phyloP scores from a whole-genome alignment of 2,797 vertebrate species.

The Cetoscarus ocellatus region DNA sequence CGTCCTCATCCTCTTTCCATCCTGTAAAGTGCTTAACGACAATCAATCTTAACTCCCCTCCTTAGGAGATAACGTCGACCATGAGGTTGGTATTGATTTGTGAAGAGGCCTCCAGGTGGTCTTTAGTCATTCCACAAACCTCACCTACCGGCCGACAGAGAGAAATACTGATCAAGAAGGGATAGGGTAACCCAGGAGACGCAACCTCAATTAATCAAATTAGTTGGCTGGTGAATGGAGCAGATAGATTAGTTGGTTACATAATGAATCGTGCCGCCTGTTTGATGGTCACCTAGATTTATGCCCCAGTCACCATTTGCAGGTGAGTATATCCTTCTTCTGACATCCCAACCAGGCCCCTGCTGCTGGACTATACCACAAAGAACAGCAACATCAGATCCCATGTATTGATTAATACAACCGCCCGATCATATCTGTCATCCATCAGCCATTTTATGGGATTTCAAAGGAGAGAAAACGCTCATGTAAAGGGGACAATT shows the following conservation, averaged over 20 bases:
- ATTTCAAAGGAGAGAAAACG: slow-evolving; percentile 35
- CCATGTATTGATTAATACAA: slow-evolving; percentile 42
- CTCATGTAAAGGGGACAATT: slow-evolving; percentile 29
- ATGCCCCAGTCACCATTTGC: slow-evolving; percentile 43
- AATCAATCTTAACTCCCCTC: slow-evolving; percentile 82
- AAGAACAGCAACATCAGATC: slow-evolving; percentile 39
- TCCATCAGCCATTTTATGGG: slow-evolving; percentile 22
- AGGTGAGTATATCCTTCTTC: slow-evolving; percentile 40
- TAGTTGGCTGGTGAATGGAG: slow-evolving; percentile 46
- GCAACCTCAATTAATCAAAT: slow-evolving; percentile 59
- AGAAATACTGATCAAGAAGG: slow-evolving; percentile 63
- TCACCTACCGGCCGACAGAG: slow-evolving; percentile 59
- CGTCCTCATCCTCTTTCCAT: slow-evolving; percentile 81
- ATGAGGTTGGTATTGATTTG: slow-evolving; percentile 78
- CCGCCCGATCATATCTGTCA: slow-evolving; percentile 32
- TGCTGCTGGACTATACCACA: slow-evolving; percentile 36
- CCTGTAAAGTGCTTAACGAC: slow-evolving; percentile 84
- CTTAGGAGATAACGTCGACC: slow-evolving; percentile 75
- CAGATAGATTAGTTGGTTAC: slow-evolving; percentile 49
- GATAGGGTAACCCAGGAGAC: slow-evolving; percentile 47
- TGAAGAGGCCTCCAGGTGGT: slow-evolving; percentile 79
- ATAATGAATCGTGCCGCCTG: slow-evolving; percentile 49
- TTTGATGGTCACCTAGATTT: slow-evolving; percentile 56
- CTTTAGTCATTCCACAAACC: slow-evolving; percentile 78
- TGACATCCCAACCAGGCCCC: slow-evolving; percentile 38